These are phyloP conservation scores for Intellagama lesueurii DNA, from an alignment of 2,797 vertebrate species.

Conservation along the genomic window DNA sequence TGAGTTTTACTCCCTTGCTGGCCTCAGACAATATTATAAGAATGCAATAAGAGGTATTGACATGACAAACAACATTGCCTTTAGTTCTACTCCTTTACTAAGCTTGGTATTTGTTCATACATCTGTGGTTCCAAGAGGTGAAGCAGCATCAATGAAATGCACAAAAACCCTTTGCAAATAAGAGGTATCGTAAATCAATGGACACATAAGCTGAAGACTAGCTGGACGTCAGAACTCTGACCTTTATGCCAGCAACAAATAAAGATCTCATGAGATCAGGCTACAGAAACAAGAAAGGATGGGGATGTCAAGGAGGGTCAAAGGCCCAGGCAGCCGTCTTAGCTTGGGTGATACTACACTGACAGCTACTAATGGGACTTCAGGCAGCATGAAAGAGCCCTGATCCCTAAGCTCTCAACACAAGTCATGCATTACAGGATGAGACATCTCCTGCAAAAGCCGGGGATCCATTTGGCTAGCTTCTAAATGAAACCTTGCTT, in stretches of 20 bases:
- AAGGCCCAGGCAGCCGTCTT: constrained; percentile 4
- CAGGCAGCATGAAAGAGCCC: not conserved
- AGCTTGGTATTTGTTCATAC: not conserved
- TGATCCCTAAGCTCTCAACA: not conserved
- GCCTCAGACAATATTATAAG: not conserved
- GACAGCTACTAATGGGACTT: constrained; percentile 45
- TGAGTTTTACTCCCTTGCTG: not conserved
- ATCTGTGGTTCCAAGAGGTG: not conserved
- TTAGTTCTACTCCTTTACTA: not conserved
- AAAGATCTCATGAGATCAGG: not conserved
- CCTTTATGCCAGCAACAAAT: not conserved
- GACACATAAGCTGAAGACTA: not conserved
- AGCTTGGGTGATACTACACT: constrained; percentile 3
- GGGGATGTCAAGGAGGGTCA: constrained; percentile 27
- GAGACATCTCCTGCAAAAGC: constrained; percentile 13
- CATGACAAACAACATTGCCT: not conserved
- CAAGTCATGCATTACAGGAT: not conserved
- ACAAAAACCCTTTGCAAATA: constrained; percentile 12
- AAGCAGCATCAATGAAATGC: constrained; percentile 10
- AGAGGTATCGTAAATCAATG: constrained; percentile 6
- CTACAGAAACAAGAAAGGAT: constrained; percentile 3
- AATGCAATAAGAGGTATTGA: not conserved
- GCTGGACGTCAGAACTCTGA: not conserved
- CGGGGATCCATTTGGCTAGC: not conserved
- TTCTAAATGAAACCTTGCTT: not conserved